Evolutionary conservation across 2,113 vertebrate species (phyloP), one percentile per base, ranked within the genome.

Genomic region (Calonectris borealis): DNA sequence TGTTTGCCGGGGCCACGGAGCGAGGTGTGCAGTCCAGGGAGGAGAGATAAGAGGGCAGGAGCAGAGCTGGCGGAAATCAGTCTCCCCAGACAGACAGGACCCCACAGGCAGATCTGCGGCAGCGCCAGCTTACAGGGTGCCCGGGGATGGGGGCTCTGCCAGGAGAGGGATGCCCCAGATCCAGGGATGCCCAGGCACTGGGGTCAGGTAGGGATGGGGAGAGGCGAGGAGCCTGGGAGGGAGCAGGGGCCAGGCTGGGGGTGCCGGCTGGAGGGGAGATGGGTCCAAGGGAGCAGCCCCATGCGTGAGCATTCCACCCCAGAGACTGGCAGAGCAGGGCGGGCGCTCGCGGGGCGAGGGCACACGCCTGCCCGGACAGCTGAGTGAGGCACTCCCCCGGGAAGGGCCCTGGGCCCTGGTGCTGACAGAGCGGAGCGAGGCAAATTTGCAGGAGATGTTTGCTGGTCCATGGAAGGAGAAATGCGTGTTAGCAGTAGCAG

Each of bases 301-400:
- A 44, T 4, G 0, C 0, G 3, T n/a, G 16, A 83, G 22, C 26
- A 69, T 69, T n/a, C 7, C 16, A 31, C 31, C 11, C 32, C 3
- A 6, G 79, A 62, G 29, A 55, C 16, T 79, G 57, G 11, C 54
- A 88, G 58, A 72, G 57, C 48, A 17, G 7, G 22, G 11, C 2
- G 4, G 31, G 21, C 4, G 0, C 13, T 71, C 11, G 27, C 0
- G 2, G 60, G 18, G 24, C 0, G 3, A 71, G 44, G 38, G 31
- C 61, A 71, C 6, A 25, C 0, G 2, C 16, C n/a, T 76, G 44
- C 21, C 40, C 7, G 0, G 3, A 32, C 1, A 2, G 16, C 44
- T 11, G 72, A 46, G 55, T 31, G 73, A 71, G 57, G 12, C 21
- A 29, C 38, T 79, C 27, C 12, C 11, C 24, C 27, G 40, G 46